Evolutionary conservation across 2,888 invertebrate species (phyloP), one percentile per base, ranked within the genome.

Genomic region (Bimastos eiseni): DNA sequence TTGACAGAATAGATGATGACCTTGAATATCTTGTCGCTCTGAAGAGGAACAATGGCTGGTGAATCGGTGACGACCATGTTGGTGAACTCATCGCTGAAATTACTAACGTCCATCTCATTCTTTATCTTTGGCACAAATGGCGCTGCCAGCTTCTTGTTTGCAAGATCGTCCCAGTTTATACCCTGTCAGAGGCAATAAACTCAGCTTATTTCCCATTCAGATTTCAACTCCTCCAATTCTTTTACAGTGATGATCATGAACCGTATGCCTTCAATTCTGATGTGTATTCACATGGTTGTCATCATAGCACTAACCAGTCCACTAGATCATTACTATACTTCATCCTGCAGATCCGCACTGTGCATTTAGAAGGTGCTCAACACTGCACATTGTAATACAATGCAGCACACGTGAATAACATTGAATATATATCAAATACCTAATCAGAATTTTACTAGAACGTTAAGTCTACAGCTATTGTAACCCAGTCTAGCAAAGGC

Each of bases 11-110:
- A 86, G 33, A 21, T 88, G 33, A 21, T 86, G 93, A 97, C 97
- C 97, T 98, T 96, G 95, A 98, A 98, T 92, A 98, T 96, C 94
- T 97, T 97, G 94, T 98, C 97, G 36, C 93, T 94, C 92, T 94
- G 93, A 38, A 93, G 92, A 21, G 98, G 98, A 91, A 97, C 97
- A 92, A 97, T 97, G 34, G 98, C 98, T 0, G 98, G 98, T 13
- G 98, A 98, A 95, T 98, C 98, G 0, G 97, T 97, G 17, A 98
- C 97, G 90, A 97, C 96, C 97, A 98, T 97, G 93, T 97, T 97
- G 0, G 99, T 99, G 95, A 99, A 99, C 96, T 99, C 99, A 92
- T 98, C 98, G 88, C 98, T 97, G 95, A 99, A 99, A 96, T 99
- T 98, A 94, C 98, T 97, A 30, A 98, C 98, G 95, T 99, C 99